Evolutionary conservation across 2,113 vertebrate species (phyloP), one percentile per base, ranked within the genome.

Genomic region (Caracal caracal): DNA sequence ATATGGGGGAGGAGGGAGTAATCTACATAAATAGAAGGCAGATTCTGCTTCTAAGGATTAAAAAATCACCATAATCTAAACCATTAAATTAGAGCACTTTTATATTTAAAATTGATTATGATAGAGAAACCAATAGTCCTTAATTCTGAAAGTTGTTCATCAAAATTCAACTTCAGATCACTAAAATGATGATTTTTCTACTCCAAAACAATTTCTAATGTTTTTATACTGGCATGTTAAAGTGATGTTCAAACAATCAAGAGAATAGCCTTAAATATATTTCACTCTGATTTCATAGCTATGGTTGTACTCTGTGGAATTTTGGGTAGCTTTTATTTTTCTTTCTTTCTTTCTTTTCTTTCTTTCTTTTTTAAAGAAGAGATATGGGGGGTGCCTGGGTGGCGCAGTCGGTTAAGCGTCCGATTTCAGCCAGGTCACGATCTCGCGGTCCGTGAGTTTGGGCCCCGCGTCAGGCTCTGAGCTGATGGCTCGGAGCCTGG

Each of bases 41-140:
- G 24, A 79, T 49, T 89, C 37, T 80, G 15, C 17, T 94, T 51
- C 47, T 9, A 30, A 43, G 49, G 4, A 53, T 68, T 93, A 13
- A 70, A 81, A 78, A 83, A 56, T 43, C 20, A 9, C 30, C 10
- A 66, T 75, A 12, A 51, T 83, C 11, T 56, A 30, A n/a, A 78
- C 3, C 4, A 90, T 65, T 94, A 82, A 87, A 30, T 82, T 66
- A 30, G 24, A 65, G 26, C 6, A 85, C 0, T 61, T 70, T 30
- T 9, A 33, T 66, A 93, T 87, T 81, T 81, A 68, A 66, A 88
- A 16, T 2, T 76, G 9, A 92, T 88, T 87, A 71, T 30, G 6
- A 47, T 12, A 89, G 80, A 91, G 16, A 94, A 33, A 35, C 35
- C 28, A 97, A 24, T 93, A 90, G 61, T 95, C 5, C n/a, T 87